phyloP scores from a whole-genome alignment of 2,113 vertebrate genomes.

The Phrynosoma platyrhinos region DNA sequence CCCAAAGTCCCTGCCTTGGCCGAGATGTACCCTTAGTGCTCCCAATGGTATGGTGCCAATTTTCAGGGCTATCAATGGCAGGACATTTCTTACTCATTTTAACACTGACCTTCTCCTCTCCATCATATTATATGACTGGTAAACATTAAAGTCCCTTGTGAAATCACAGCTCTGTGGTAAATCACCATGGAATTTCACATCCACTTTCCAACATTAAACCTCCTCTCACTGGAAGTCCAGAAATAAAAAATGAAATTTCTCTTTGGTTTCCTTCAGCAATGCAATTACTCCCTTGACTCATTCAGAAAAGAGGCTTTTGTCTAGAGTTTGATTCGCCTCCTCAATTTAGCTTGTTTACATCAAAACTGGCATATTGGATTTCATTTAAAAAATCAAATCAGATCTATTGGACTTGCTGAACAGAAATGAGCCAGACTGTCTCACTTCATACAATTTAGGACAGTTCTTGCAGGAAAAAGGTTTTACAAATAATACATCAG shows the following conservation, averaged over 20 bases:
- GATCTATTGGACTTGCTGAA: background rate
- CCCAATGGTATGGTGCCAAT: background rate
- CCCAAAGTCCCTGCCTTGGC: background rate
- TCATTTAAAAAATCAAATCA: background rate
- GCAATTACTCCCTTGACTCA: slow-evolving; percentile 42
- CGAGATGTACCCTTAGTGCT: slow-evolving; percentile 10
- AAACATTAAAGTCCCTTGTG: background rate
- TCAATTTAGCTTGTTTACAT: slow-evolving; percentile 53
- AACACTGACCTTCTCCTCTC: background rate
- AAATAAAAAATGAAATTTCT: slow-evolving; percentile 48
- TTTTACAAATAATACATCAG: background rate
- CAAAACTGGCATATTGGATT: background rate
- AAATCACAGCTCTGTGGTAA: background rate
- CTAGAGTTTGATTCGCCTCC: slow-evolving; percentile 61
- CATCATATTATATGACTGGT: background rate
- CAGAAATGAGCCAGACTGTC: background rate
- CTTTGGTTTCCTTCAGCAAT: background rate
- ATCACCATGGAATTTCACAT: slow-evolving; percentile 10
- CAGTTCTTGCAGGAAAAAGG: background rate
- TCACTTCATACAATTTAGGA: background rate
- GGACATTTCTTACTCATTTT: slow-evolving; percentile 31
- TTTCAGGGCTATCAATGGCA: slow-evolving; percentile 15
- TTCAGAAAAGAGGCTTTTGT: slow-evolving; percentile 63
- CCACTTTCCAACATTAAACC: slow-evolving; percentile 36
- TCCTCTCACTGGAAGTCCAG: slow-evolving; percentile 55